Base-by-base conservation (phyloP, 2,888 invertebrate species). In the Oeneis ivallda region DNA sequence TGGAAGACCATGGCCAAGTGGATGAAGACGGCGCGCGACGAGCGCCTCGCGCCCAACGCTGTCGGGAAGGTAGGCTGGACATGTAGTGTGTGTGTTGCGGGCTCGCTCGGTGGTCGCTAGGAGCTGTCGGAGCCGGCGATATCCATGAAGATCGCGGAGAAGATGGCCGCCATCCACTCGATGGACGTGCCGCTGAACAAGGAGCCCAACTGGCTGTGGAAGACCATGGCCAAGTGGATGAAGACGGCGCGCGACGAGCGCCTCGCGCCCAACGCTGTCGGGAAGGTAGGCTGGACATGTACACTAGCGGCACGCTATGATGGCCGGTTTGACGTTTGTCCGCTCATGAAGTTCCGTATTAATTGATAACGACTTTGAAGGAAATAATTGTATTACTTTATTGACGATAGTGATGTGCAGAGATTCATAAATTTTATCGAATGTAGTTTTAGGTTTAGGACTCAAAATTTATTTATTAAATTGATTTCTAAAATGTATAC, bases 181-280 rank as follows among this genome's bases (percentile, higher is more conserved):
- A 95, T 99, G 92, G 96, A 97, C 84, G 97, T 99, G 71, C 99
- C 99, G 0, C 94, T 99, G 71, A 96, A 96, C 74, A 99, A 99
- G 86, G 98, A 98, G 76, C 98, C 99, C 0, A 95, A 95, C 65
- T 99, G 98, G 97, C 86, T 99, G 0, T 98, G 97, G 96, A 96
- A 98, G 76, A 98, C 97, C 3, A 95, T 98, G 92, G 93, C 93
- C 34, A 95, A 96, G 79, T 98, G 96, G 96, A 80, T 95, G 69
- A 92, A 93, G 59, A 94, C 93, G 0, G 92, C 94, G 3, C 77
- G 75, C 1, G 85, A 83, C 0, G 89, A 89, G 47, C 67, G 87
- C 8, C 71, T 89, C 1, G 67, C 70, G 1, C 41, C 53, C 9
- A 52, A 17, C 39, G 64, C 52, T 0, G 71, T 75, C 15, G 82